Conservation (phyloP, 2,888 invertebrate species). For the Nomada flava region DNA sequence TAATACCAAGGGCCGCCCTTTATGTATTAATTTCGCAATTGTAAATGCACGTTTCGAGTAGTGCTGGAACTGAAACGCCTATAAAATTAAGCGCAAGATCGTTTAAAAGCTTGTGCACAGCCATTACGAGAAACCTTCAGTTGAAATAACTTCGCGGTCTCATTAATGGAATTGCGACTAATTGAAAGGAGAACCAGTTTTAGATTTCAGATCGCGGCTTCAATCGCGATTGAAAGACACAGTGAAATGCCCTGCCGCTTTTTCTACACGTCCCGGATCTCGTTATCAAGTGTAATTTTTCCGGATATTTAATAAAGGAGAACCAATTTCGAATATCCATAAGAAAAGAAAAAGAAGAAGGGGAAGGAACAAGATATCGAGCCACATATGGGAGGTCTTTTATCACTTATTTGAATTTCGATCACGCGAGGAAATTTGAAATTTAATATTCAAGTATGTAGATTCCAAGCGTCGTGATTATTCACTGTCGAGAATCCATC, state of each 20-base stretch:
- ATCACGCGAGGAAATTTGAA: neutral
- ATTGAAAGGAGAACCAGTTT: constrained; percentile 55
- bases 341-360: neutral
- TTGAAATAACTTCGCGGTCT: constrained; percentile 27
- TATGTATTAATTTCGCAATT: constrained; percentile 28
- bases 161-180: constrained; percentile 44
- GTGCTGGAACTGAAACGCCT: constrained; percentile 5
- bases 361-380: neutral
- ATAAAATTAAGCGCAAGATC: constrained; percentile 46
- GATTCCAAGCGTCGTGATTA: constrained; percentile 23
- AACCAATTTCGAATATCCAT: neutral
- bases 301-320: constrained; percentile 2
- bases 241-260: neutral
- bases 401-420: neutral
- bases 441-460: constrained; percentile 18
- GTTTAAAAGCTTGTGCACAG: constrained; percentile 38
- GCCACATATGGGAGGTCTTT: neutral
- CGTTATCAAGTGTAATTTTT: neutral
- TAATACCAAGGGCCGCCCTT: neutral
- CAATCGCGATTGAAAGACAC: constrained; percentile 24
- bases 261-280: neutral
- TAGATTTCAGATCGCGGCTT: constrained; percentile 22
- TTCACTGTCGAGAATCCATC: constrained; percentile 23
- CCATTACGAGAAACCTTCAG: constrained; percentile 36
- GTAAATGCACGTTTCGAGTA: constrained; percentile 1